These are phyloP conservation scores for Megalops atlanticus DNA, from an alignment of 2,113 vertebrate genomes.

Conservation along the genomic window DNA sequence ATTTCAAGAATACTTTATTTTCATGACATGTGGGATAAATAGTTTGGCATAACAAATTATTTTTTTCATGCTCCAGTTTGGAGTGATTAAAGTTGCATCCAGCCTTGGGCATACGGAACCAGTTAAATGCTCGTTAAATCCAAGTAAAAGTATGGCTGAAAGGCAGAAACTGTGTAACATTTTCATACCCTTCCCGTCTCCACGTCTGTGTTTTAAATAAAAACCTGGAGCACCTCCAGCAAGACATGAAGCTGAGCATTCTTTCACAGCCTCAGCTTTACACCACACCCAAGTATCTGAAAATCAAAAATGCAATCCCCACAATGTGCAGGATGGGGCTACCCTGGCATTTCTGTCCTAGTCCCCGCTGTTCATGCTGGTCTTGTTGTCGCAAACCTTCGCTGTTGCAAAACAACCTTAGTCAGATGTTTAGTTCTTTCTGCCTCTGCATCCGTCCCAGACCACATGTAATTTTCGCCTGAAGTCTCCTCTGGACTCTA, in stretches of 20 bases:
- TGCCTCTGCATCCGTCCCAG: constrained; percentile 47
- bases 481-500: constrained; percentile 53
- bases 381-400: too few relatives aligned
- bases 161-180: too few relatives aligned
- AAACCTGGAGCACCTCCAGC: constrained; percentile 72
- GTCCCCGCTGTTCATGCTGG: constrained; percentile 30
- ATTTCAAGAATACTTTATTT: constrained; percentile 43
- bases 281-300: constrained; percentile 58
- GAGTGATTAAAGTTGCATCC: constrained; percentile 73
- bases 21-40: constrained; percentile 67
- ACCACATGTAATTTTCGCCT: constrained; percentile 62
- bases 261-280: constrained; percentile 54
- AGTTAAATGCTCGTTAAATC: constrained; percentile 83
- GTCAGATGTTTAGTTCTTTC: constrained; percentile 37
- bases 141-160: too few relatives aligned
- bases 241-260: constrained; percentile 65
- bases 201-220: constrained; percentile 82
- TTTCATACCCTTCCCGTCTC: constrained; percentile 43
- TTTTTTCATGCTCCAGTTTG: constrained; percentile 71
- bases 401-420: constrained; percentile 10
- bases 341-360: too few relatives aligned
- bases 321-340: too few relatives aligned
- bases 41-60: constrained; percentile 76
- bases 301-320: too few relatives aligned
- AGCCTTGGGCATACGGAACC: constrained; percentile 78